Evolutionary conservation across 2,888 invertebrate genomes (phyloP), one percentile per base, ranked within the genome.

Genomic region (Caenorhabditis sp.): DNA sequence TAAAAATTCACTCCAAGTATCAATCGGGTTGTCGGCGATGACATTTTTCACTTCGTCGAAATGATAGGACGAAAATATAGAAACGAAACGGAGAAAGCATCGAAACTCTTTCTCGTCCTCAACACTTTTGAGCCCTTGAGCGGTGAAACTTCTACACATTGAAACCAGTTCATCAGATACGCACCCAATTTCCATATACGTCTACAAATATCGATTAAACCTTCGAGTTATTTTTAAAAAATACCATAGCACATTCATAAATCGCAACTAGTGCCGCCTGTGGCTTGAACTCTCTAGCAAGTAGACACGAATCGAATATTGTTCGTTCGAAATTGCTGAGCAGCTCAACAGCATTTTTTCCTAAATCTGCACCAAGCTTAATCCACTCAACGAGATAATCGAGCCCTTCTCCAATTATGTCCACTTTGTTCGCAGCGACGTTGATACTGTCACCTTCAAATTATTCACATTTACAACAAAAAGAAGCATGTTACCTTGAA

Each of bases 371-470:
- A 1, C 74, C 78, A n/a, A 85, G 37, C 8, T 55, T 45, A 8
- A 85, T 24, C 86, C 86, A 86, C 15, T 76, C 65, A 7, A 76
- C 63, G 7, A 84, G 46, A 46, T 62, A 71, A 27, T 56, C 52
- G 1, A 86, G 50, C 3, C 78, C 59, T 76, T 86, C 85, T 37
- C 58, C 63, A 13, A 82, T 50, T 32, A 86, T 80, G 46, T 86
- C 86, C 15, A 43, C 50, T 63, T 80, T 79, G 58, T 86, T 86
- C 8, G 63, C 79, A 7, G 74, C 75, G 22, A 61, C 78, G 32
- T 81, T 84, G 2, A 86, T 66, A 20, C 82, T 86, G 30, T 79
- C 77, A 8, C 85, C 85, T 85, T 52, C 22, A 75, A 43, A n/a
- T 27, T 46, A 32, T 56, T 62, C 15, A 55, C 53, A 39, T n/a